Base-by-base conservation (phyloP, 2,888 invertebrate species). In the Cantharis rufa region DNA sequence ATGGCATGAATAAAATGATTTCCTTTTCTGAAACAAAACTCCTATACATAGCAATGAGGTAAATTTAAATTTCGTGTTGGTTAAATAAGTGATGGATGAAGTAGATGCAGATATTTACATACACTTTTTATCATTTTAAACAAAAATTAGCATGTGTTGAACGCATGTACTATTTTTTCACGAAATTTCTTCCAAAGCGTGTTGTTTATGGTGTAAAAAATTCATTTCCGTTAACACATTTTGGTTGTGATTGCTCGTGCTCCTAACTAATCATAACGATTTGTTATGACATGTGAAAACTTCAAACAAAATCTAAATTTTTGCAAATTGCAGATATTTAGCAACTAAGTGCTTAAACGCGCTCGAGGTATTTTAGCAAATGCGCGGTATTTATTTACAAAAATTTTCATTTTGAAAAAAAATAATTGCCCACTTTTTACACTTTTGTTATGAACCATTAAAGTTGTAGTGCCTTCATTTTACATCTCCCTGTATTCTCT, bases 61-160 rank as follows among this genome's bases (percentile, higher is more conserved):
- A 64, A 64, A 64, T 64, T 64, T 64, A 64, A 16, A 64, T 64
- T 32, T 13, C 18, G 10, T 64, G 21, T 64, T 64, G 11, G 21
- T 64, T 64, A 64, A 64, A n/a, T 5, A 63, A 63, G 69, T 28
- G 69, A 69, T 69, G 69, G 28, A 28, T 24, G 24, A 28, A 69
- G 28, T 69, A 28, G 24, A 69, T 69, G 27, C 69, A 24, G 15
- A 28, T 69, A 28, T 69, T 69, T 69, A 69, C 69, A 24, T 28
- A 28, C n/a, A n/a, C 62, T 73, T 48, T 24, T 66, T 76, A 70
- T 76, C 70, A 76, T 76, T 69, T 72, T 70, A 68, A 66, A 73
- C 76, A 73, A 73, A 73, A 70, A 73, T 76, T 77, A 78, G 80
- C 81, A 81, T 81, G 78, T 81, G 81, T 79, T 76, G 71, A 70